A percentile compares a stretch with the other conserved stretches of the same genome.
Conservation (phyloP, 2,113 vertebrate genomes). For the Tichodroma muraria region DNA sequence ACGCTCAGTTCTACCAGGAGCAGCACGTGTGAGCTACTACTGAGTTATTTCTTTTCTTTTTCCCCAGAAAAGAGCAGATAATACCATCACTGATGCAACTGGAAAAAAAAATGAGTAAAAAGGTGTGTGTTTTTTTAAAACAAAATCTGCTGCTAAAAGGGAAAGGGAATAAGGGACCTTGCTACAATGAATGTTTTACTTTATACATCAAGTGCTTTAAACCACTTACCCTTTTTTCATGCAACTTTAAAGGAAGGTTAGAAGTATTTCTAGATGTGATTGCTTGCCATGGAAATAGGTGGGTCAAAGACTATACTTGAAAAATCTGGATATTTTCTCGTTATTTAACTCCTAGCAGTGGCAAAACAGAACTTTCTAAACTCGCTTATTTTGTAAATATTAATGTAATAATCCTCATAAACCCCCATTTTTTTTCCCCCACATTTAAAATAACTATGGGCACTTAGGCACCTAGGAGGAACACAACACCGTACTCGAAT, state of each 20-base stretch:
- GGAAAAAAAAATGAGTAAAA: neutral
- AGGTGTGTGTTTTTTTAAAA: neutral
- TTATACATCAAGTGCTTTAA: constrained; percentile 20
- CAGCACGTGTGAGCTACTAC: neutral
- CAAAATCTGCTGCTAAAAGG: neutral
- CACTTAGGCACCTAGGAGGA: neutral
- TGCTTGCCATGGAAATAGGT: neutral
- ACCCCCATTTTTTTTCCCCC: rapidly evolving
- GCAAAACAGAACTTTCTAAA: neutral
- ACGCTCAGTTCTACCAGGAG: neutral
- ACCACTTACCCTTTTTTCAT: neutral
- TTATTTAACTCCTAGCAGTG: neutral
- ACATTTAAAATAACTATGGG: neutral
- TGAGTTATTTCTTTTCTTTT: neutral
- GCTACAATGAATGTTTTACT: constrained; percentile 8
- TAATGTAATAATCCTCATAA: neutral
- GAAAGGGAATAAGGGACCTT: neutral
- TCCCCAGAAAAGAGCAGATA: neutral
- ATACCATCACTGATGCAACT: neutral
- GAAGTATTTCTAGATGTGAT: constrained; percentile 11
- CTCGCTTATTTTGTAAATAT: neutral
- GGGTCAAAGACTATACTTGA: neutral
- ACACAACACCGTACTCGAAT: neutral
- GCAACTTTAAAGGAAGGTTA: constrained; percentile 4
- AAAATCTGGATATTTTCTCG: neutral